These are phyloP conservation scores for Brachystomella parvula DNA, from an alignment of 1,140 invertebrate genomes.

Conservation along the genomic window DNA sequence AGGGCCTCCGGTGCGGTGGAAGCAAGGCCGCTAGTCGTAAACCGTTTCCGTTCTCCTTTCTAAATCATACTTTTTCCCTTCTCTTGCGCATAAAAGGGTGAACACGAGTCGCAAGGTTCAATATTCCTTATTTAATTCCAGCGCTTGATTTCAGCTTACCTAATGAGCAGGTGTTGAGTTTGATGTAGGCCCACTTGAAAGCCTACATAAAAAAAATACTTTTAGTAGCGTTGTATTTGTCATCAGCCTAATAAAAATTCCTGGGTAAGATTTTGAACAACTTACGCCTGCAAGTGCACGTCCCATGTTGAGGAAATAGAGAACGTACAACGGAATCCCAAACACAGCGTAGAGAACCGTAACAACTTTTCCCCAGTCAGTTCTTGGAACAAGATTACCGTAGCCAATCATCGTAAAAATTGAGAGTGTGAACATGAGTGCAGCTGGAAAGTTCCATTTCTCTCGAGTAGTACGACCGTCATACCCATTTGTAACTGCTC, in stretches of 20 bases:
- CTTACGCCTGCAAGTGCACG: conserved; percentile 69
- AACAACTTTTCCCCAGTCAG: conserved; percentile 77
- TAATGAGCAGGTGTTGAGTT: conserved; percentile 47
- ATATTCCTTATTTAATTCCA: no score
- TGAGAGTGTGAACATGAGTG: conserved; percentile 76
- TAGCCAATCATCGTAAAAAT: conserved; percentile 92
- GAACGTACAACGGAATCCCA: conserved; percentile 84
- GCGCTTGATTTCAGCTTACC: no score
- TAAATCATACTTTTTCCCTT: no score
- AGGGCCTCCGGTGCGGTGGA: no score
- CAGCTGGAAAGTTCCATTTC: conserved; percentile 74
- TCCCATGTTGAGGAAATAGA: conserved; percentile 85
- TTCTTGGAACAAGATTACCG: conserved; percentile 86
- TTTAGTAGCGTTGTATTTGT: no score
- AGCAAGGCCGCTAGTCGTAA: no score
- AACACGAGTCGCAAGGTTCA: no score
- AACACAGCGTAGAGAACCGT: conserved; percentile 91
- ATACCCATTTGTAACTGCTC: conserved; percentile 63
- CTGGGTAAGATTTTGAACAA: no score
- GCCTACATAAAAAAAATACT: no score
- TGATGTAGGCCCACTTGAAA: conserved; percentile 69
- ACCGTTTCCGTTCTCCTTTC: no score
- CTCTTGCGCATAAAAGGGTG: no score
- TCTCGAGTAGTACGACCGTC: conserved; percentile 60
- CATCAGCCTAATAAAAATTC: no score